Conservation (phyloP, 2,113 vertebrate genomes). For the Epinephelus fuscoguttatus region DNA sequence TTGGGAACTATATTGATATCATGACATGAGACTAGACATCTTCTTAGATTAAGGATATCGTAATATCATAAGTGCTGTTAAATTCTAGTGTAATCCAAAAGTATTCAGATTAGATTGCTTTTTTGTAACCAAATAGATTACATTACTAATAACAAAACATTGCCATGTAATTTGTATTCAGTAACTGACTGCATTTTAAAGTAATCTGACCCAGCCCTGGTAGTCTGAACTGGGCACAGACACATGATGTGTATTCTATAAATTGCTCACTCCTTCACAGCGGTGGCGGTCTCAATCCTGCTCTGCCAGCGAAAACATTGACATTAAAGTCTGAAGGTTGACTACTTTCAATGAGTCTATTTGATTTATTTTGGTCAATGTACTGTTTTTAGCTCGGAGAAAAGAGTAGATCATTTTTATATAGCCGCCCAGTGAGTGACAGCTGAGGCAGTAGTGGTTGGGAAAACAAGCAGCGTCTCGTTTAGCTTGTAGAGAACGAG, state of each 20-base stretch:
- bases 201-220: too few species aligned
- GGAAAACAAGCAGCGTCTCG: constrained; percentile 40
- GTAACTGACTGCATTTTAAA: too few species aligned
- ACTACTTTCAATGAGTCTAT: constrained; percentile 36
- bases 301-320: constrained; percentile 72
- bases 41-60: too few species aligned
- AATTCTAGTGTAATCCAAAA: too few species aligned
- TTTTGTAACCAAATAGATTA: too few species aligned
- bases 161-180: too few species aligned
- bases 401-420: constrained; percentile 53
- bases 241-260: constrained; percentile 54
- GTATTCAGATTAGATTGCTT: too few species aligned
- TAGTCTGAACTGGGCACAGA: constrained; percentile 13
- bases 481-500: constrained; percentile 23
- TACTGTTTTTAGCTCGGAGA: constrained; percentile 54
- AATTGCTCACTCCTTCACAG: constrained; percentile 46
- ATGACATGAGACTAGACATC: too few species aligned
- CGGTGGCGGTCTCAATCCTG: constrained; percentile 35
- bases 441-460: constrained; percentile 24
- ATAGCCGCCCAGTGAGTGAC: constrained; percentile 49
- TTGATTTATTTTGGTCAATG: constrained; percentile 62
- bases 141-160: too few species aligned
- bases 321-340: constrained; percentile 59
- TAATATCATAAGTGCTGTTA: too few species aligned
- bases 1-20: too few species aligned